Evolutionary conservation across 2,113 vertebrate genomes (phyloP).

Genomic region (Perca fluviatilis): DNA sequence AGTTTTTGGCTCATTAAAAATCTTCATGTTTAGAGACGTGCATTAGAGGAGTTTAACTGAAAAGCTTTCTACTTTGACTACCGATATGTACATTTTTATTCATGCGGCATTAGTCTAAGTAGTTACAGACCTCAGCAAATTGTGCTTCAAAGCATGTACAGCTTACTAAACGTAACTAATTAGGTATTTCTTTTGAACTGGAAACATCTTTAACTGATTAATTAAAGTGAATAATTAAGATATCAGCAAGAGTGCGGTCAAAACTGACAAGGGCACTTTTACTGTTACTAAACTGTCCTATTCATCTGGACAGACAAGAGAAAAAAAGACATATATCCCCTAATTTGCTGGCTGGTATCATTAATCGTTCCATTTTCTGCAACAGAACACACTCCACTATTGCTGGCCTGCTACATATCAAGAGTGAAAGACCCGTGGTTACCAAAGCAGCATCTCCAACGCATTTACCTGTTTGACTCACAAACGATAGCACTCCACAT

Average conservation of each 20-base stretch:
- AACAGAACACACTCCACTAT: constrained; percentile 5
- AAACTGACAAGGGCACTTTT: background rate
- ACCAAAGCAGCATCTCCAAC: constrained; percentile 9
- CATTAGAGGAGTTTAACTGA: background rate
- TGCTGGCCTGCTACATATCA: constrained; percentile 7
- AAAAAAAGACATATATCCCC: background rate
- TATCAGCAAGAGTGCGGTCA: background rate
- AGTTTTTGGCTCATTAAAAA: background rate
- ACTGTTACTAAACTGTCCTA: background rate
- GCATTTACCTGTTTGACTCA: constrained; percentile 34
- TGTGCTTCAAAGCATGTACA: constrained; percentile 15
- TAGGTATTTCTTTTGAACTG: constrained; percentile 18
- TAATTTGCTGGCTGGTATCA: background rate
- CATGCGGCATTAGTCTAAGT: background rate
- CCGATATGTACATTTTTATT: background rate
- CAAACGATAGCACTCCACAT: background rate
- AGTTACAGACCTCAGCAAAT: constrained; percentile 6
- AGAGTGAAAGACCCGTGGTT: constrained; percentile 1
- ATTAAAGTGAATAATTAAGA: constrained; percentile 47
- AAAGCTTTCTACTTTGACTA: constrained; percentile 1
- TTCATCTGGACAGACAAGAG: background rate
- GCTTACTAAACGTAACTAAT: constrained; percentile 6
- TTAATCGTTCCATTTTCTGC: constrained; percentile 31
- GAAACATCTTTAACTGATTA: constrained; percentile 2
- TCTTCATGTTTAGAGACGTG: background rate